These are phyloP conservation scores for Andricus grossulariae DNA, from an alignment of 1,140 invertebrate species.

Conservation along the genomic window DNA sequence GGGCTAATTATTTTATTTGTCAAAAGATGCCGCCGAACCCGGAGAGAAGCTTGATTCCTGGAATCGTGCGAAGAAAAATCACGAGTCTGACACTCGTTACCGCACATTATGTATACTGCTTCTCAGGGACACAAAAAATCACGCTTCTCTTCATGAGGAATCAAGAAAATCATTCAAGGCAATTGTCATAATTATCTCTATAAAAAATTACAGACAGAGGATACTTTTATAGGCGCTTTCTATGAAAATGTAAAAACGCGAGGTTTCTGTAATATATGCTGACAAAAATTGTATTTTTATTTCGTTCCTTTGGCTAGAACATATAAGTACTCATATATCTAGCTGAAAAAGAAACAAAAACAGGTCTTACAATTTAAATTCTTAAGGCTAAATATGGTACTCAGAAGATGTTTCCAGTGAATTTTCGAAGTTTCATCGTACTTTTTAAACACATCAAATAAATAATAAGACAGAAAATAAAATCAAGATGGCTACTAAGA, in stretches of 20 bases:
- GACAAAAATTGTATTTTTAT: background rate
- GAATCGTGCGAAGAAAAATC: conserved; percentile 41
- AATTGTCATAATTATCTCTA: too few species aligned
- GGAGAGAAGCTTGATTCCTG: conserved; percentile 35
- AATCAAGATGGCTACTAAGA: background rate
- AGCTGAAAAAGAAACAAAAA: too few species aligned
- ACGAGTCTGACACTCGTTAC: conserved; percentile 10
- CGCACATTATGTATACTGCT: background rate
- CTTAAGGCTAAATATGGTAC: too few species aligned
- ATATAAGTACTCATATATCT: too few species aligned
- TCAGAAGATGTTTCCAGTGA: background rate
- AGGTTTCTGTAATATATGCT: background rate
- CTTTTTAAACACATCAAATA: conserved; percentile 1
- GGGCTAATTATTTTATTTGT: conserved; percentile 52
- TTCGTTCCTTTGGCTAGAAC: background rate
- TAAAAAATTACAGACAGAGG: too few species aligned
- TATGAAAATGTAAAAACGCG: too few species aligned
- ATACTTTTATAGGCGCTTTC: too few species aligned
- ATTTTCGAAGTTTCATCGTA: conserved; percentile 30
- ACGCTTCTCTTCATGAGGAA: background rate
- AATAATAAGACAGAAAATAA: background rate
- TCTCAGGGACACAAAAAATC: conserved; percentile 1
- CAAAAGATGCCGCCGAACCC: conserved; percentile 48
- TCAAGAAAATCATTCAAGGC: too few species aligned
- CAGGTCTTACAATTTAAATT: too few species aligned